A percentile compares a stretch with the other conserved stretches of the same genome.
phyloP scores from a whole-genome alignment of 2,113 vertebrate genomes.

The Anas platyrhynchos region DNA sequence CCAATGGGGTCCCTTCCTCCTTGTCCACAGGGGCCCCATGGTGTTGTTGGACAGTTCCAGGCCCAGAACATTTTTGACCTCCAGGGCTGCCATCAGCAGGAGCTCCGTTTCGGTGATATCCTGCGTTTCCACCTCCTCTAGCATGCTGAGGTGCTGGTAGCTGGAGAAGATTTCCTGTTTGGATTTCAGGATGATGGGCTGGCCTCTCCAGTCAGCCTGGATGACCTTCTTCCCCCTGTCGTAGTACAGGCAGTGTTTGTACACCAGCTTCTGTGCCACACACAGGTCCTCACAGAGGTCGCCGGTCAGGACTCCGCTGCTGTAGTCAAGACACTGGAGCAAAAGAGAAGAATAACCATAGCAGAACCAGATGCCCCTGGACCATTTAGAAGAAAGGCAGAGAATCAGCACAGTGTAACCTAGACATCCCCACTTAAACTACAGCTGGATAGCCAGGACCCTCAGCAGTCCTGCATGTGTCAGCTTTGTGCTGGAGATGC shows the following conservation, averaged over 20 bases:
- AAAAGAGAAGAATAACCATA: slow-evolving; percentile 23
- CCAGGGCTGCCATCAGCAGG: slow-evolving; percentile 86
- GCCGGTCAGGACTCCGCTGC: slow-evolving; percentile 81
- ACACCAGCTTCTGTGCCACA: slow-evolving; percentile 81
- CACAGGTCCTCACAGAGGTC: slow-evolving; percentile 95
- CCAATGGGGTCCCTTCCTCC: slow-evolving; percentile 67
- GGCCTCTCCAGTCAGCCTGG: slow-evolving; percentile 89
- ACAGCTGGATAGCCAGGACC: not conserved
- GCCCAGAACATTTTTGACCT: slow-evolving; percentile 89
- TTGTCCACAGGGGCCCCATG: slow-evolving; percentile 80
- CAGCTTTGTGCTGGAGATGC: not conserved
- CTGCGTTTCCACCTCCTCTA: slow-evolving; percentile 77
- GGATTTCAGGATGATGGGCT: slow-evolving; percentile 90
- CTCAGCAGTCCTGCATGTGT: not conserved
- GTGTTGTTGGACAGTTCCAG: slow-evolving; percentile 80
- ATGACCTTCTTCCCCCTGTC: slow-evolving; percentile 96
- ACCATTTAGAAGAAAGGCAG: not conserved
- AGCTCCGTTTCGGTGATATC: slow-evolving; percentile 86
- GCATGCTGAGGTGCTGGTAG: slow-evolving; percentile 82
- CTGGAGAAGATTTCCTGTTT: slow-evolving; percentile 92
- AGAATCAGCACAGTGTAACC: not conserved
- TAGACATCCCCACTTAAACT: not conserved
- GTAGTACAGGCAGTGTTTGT: slow-evolving; percentile 91
- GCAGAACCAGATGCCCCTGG: rapidly evolving
- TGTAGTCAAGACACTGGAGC: slow-evolving; percentile 90